These are phyloP conservation scores for Neogobius melanostomus DNA, from an alignment of 2,113 vertebrate species.

Conservation along the genomic window DNA sequence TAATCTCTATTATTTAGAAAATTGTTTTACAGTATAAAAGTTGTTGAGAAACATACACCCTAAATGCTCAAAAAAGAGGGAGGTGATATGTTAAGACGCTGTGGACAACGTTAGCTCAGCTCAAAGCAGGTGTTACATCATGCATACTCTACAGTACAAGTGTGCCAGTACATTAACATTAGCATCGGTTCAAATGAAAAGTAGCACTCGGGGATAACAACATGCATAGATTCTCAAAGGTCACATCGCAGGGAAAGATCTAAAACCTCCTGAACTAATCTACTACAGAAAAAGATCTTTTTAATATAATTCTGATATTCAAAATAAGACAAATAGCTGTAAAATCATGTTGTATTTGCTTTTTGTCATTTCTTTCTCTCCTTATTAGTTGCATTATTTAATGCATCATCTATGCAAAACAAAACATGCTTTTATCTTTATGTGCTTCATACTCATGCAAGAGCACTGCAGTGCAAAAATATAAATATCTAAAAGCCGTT, in stretches of 20 bases:
- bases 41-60: conserved; percentile 17
- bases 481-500: conserved; percentile 52
- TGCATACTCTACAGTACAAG: conserved; percentile 70
- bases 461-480: conserved; percentile 65
- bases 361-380: not conserved
- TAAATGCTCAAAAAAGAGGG: conserved; percentile 32
- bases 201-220: conserved; percentile 59
- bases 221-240: conserved; percentile 78
- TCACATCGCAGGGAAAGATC: conserved; percentile 63
- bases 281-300: conserved; percentile 25
- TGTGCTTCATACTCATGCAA: conserved; percentile 58
- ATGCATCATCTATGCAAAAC: conserved; percentile 15
- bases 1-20: conserved; percentile 38
- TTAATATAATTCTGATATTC: conserved; percentile 18
- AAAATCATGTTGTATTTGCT: conserved; percentile 6
- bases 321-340: conserved; percentile 3
- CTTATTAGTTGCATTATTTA: not conserved
- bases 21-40: conserved; percentile 43
- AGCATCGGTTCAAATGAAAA: conserved; percentile 46
- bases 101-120: conserved; percentile 51
- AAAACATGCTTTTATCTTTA: conserved; percentile 46
- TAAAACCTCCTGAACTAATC: conserved; percentile 42
- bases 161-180: conserved; percentile 59
- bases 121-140: conserved; percentile 53
- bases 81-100: conserved; percentile 56